Percentiles rank a stretch among this genome's conserved stretches.
Evolutionary conservation across 2,113 vertebrate species (phyloP).

Genomic region (Callocephalon fimbriatum): DNA sequence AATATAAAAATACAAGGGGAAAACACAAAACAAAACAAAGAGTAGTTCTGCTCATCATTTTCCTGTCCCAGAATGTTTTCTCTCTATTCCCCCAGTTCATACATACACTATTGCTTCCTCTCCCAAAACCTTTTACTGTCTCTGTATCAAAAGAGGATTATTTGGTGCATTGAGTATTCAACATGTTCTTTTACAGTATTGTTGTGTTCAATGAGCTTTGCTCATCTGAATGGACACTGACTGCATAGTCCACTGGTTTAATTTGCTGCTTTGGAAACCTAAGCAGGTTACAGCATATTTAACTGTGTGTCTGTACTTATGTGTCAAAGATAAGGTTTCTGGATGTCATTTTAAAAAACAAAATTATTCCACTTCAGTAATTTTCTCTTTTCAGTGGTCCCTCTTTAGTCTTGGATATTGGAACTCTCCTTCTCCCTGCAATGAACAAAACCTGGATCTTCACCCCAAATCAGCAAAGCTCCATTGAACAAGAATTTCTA

Average conservation of each 20-base stretch:
- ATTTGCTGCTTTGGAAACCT: constrained; percentile 62
- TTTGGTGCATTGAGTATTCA: constrained; percentile 63
- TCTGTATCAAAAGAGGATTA: constrained; percentile 59
- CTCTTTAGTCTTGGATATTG: constrained; percentile 6
- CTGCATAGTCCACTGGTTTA: constrained; percentile 70
- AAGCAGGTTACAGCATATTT: constrained; percentile 60
- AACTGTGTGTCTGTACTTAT: constrained; percentile 48
- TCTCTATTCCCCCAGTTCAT: neutral
- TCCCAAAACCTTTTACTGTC: neutral
- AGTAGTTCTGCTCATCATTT: neutral
- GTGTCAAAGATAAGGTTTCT: constrained; percentile 61
- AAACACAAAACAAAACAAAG: neutral
- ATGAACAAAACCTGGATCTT: constrained; percentile 18
- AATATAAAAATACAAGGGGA: neutral
- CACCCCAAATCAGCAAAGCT: constrained; percentile 42
- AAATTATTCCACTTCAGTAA: constrained; percentile 60
- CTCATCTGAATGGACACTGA: constrained; percentile 72
- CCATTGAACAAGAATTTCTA: neutral
- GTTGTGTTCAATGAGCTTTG: constrained; percentile 70
- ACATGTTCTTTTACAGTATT: constrained; percentile 44
- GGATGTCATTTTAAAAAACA: constrained; percentile 55
- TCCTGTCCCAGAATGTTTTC: neutral
- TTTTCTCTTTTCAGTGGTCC: constrained; percentile 35
- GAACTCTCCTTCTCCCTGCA: neutral
- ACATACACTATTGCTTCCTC: neutral